Percentiles rank a stretch among this genome's conserved stretches.
phyloP scores from a whole-genome alignment of 2,888 invertebrate species.

The Frankliniella intonsa region DNA sequence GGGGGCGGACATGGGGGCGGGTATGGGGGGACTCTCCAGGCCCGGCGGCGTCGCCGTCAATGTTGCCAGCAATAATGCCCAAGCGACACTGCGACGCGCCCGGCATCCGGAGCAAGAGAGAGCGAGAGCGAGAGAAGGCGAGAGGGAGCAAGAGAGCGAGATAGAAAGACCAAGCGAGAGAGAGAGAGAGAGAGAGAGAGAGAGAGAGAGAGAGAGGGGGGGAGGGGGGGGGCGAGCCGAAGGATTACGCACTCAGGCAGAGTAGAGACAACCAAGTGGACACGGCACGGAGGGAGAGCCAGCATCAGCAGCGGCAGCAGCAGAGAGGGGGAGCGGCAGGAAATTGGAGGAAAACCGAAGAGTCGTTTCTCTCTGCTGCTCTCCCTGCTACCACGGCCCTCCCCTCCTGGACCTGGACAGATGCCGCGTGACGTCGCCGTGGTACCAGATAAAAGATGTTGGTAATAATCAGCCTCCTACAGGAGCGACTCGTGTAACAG shows the following conservation, averaged over 20 bases:
- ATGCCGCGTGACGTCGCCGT: background rate
- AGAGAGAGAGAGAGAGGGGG: no score
- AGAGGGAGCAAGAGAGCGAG: no score
- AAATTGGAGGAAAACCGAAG: background rate
- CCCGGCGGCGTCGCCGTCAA: background rate
- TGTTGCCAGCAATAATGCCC: background rate
- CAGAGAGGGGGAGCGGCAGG: no score
- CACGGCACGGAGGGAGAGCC: no score
- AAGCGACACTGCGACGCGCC: background rate
- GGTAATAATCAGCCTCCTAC: slow-evolving; percentile 25
- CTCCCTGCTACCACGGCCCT: background rate
- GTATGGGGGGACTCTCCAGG: no score
- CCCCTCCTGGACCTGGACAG: no score
- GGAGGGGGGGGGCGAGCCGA: no score
- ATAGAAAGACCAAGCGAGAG: no score
- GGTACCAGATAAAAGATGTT: slow-evolving; percentile 26
- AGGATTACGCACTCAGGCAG: no score
- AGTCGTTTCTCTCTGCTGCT: background rate
- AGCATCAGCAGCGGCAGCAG: no score
- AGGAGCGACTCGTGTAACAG: slow-evolving; percentile 24
- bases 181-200: no score
- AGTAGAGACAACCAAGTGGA: no score
- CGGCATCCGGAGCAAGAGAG: background rate
- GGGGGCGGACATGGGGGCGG: background rate
- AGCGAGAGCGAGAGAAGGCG: background rate